phyloP scores from a whole-genome alignment of 2,797 vertebrate species.

The Rachycentron canadum region DNA sequence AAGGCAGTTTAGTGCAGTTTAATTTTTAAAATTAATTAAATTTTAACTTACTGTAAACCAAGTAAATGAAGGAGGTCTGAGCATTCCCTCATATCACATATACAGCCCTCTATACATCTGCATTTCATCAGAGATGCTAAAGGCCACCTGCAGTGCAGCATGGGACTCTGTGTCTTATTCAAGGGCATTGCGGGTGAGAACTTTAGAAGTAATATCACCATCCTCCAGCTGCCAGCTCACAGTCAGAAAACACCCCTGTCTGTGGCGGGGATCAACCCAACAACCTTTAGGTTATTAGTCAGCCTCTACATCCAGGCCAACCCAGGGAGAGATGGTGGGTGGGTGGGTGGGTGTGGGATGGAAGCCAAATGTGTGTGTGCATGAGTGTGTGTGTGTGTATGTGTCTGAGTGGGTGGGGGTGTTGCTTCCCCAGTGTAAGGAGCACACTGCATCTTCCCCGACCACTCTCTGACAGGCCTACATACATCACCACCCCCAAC shows the following conservation, averaged over 20 bases:
- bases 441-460: constrained; percentile 87
- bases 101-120: constrained; percentile 60
- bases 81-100: constrained; percentile 17
- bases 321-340: constrained; percentile 74
- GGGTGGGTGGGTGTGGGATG: constrained; percentile 63
- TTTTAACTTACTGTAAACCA: constrained; percentile 28
- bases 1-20: too few species aligned
- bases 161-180: constrained; percentile 77
- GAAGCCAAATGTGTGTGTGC: constrained; percentile 71
- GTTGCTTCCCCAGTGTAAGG: constrained; percentile 85
- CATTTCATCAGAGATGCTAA: constrained; percentile 72
- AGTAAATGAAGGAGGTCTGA: constrained; percentile 15
- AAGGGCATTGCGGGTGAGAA: constrained; percentile 80
- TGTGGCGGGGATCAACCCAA: constrained; percentile 80
- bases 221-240: constrained; percentile 80
- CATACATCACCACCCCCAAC: constrained; percentile 89
- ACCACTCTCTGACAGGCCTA: constrained; percentile 87
- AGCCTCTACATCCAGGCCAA: constrained; percentile 78
- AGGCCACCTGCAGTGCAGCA: constrained; percentile 71
- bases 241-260: constrained; percentile 79
- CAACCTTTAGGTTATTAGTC: constrained; percentile 85
- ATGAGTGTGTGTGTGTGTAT: constrained; percentile 58
- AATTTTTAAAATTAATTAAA: constrained; percentile 5
- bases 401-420: constrained; percentile 77
- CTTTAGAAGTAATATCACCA: constrained; percentile 76